A percentile compares a stretch with the other conserved stretches of the same genome.
Conservation (phyloP, 2,113 vertebrate species). For the Pimephales promelas region DNA sequence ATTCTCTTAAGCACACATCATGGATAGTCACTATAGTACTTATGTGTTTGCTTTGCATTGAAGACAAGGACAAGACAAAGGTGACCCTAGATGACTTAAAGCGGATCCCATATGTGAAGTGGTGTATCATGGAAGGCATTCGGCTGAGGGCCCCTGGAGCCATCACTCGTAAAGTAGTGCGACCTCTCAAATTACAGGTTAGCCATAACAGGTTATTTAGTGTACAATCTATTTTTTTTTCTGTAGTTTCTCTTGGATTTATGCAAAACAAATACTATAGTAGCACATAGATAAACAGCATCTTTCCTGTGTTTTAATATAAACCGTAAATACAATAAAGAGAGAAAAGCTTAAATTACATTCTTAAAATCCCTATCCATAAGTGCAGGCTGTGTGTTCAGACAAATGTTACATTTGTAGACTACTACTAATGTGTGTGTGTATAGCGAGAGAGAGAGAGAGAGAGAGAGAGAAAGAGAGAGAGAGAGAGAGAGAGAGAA, state of each 20-base stretch:
- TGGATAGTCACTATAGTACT: not conserved
- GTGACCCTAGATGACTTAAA: conserved; percentile 73
- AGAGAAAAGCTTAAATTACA: not conserved
- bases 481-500: too few species aligned
- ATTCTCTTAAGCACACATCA: not conserved
- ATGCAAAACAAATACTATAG: not conserved
- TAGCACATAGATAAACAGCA: not conserved
- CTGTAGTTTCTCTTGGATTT: not conserved
- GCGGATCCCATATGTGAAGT: conserved; percentile 76
- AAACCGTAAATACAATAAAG: not conserved
- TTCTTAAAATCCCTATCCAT: not conserved
- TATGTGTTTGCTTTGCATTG: conserved; percentile 32
- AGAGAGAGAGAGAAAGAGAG: too few species aligned
- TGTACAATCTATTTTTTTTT: not conserved
- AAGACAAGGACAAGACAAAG: conserved; percentile 61
- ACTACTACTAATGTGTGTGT: too few species aligned
- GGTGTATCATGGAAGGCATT: conserved; percentile 81
- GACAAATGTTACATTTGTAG: too few species aligned
- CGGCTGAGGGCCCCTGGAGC: conserved; percentile 78
- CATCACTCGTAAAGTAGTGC: conserved; percentile 80
- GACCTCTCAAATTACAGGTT: conserved; percentile 79
- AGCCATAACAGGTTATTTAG: not conserved
- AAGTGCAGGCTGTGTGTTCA: not conserved
- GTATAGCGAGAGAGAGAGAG: too few species aligned
- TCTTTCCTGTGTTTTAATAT: not conserved